A percentile compares a stretch with the other conserved stretches of the same genome.
Evolutionary conservation across 2,888 invertebrate genomes (phyloP).

Genomic region (Trichopria drosophilae): DNA sequence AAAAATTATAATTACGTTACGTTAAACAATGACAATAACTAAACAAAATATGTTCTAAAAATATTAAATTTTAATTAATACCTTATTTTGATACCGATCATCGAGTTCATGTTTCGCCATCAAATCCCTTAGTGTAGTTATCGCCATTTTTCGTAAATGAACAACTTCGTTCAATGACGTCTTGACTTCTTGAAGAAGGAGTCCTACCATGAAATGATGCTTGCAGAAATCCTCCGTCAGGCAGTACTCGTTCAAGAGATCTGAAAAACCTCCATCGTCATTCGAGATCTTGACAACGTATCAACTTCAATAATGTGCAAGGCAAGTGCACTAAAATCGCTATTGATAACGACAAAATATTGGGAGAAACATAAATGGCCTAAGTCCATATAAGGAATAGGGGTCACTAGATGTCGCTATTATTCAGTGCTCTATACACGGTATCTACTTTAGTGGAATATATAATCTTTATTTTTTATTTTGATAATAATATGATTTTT

Average conservation of each 20-base stretch:
- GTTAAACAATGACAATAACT: not conserved
- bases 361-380: too few relatives aligned
- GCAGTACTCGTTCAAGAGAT: slow-evolving; percentile 63
- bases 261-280: slow-evolving; percentile 34
- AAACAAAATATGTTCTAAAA: slow-evolving; percentile 1
- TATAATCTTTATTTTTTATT: too few relatives aligned
- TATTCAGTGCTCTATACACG: too few relatives aligned
- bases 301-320: too few relatives aligned
- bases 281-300: too few relatives aligned
- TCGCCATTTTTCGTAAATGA: slow-evolving; percentile 78
- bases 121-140: slow-evolving; percentile 79
- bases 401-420: too few relatives aligned
- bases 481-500: too few relatives aligned
- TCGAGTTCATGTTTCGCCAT: slow-evolving; percentile 94
- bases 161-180: slow-evolving; percentile 83
- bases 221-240: slow-evolving; percentile 84
- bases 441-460: too few relatives aligned
- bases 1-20: slow-evolving; percentile 3
- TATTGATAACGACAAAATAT: too few relatives aligned
- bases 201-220: slow-evolving; percentile 88
- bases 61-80: slow-evolving; percentile 43
- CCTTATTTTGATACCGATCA: slow-evolving; percentile 81
- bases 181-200: slow-evolving; percentile 85
- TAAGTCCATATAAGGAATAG: slow-evolving; percentile 27
- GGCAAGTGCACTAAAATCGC: too few relatives aligned